A percentile compares a stretch with the other conserved stretches of the same genome.
Evolutionary conservation across 2,888 invertebrate species (phyloP).

Genomic region (Zhengitettix transpicula): DNA sequence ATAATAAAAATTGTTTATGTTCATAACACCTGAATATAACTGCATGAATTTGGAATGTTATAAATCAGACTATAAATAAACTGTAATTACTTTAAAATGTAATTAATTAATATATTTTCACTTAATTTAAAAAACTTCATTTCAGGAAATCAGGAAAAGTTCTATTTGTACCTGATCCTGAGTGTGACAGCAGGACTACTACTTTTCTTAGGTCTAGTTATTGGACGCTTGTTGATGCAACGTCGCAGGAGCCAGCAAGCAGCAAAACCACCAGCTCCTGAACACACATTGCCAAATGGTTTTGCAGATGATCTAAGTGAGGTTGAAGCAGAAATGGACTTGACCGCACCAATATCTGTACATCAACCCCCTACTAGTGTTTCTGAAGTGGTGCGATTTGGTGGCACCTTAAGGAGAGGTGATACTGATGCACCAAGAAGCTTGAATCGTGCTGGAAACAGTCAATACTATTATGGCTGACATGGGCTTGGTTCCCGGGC

Average conservation of each 20-base stretch:
- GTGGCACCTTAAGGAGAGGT: constrained; percentile 17
- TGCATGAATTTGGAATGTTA: no score
- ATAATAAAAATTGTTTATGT: no score
- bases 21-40: no score
- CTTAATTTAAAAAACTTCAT: neutral
- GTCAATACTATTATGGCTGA: constrained; percentile 64
- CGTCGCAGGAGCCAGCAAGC: constrained; percentile 43
- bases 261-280: constrained; percentile 50
- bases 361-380: constrained; percentile 7
- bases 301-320: constrained; percentile 79
- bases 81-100: no score
- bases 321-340: constrained; percentile 62
- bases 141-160: constrained; percentile 58
- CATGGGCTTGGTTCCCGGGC: constrained; percentile 26
- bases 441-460: constrained; percentile 45
- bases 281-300: constrained; percentile 61
- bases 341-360: constrained; percentile 34
- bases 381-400: constrained; percentile 20
- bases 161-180: constrained; percentile 69
- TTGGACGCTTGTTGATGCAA: constrained; percentile 51
- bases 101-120: no score
- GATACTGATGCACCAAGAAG: constrained; percentile 34
- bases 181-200: constrained; percentile 55
- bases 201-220: constrained; percentile 52
- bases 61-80: no score